phyloP scores from a whole-genome alignment of 2,113 vertebrate species.

The Pelecanoides urinatrix region DNA sequence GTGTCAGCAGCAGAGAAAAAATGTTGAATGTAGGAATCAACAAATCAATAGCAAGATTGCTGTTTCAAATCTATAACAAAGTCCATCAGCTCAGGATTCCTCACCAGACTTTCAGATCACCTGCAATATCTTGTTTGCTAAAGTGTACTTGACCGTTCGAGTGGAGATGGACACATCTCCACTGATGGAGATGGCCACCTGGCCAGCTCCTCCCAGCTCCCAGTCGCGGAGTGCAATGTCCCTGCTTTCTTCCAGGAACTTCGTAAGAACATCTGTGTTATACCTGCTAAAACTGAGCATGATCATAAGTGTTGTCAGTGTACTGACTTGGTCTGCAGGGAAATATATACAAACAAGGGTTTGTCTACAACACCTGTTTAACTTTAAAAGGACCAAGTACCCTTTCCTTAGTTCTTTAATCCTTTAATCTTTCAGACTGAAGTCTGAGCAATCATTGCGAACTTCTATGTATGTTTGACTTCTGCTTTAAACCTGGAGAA shows the following conservation, averaged over 20 bases:
- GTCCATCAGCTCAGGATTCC: neutral
- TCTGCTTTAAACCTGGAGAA: neutral
- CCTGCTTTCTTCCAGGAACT: neutral
- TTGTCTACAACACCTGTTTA: neutral
- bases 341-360: neutral
- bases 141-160: rapidly evolving
- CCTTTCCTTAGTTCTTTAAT: neutral
- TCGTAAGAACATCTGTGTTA: neutral
- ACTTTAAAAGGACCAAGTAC: neutral
- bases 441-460: neutral
- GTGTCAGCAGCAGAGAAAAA: neutral
- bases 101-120: neutral
- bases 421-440: neutral
- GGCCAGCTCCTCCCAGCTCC: neutral
- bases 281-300: neutral
- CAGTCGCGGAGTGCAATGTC: neutral
- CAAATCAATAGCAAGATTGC: neutral
- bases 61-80: neutral
- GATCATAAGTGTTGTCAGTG: neutral
- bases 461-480: neutral
- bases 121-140: neutral
- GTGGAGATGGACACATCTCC: neutral
- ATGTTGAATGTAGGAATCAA: neutral
- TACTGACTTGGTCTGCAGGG: neutral
- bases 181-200: no score